These are phyloP conservation scores for Pocota personata DNA, from an alignment of 2,888 invertebrate species.

Conservation along the genomic window DNA sequence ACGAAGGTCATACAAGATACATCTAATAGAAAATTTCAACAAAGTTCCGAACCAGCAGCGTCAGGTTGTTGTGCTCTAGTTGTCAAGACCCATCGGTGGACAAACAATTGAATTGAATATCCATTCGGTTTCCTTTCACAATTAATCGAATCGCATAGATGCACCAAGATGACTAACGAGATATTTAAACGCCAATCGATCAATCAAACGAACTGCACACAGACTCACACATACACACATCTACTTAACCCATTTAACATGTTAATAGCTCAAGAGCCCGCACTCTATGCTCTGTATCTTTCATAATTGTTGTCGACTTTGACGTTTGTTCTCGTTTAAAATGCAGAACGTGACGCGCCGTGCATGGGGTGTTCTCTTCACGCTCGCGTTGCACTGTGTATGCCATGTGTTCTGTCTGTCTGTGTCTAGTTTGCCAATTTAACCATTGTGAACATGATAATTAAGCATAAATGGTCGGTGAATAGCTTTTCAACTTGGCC, in stretches of 20 bases:
- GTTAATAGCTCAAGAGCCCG: slow-evolving; percentile 65
- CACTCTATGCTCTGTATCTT: slow-evolving; percentile 21
- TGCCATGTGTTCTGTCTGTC: not conserved
- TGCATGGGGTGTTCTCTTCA: slow-evolving; percentile 25
- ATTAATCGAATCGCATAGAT: slow-evolving; percentile 40
- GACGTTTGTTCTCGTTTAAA: slow-evolving; percentile 70
- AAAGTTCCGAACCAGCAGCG: not conserved
- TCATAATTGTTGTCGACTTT: slow-evolving; percentile 68
- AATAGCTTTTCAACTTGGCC: slow-evolving; percentile 39
- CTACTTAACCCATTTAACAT: slow-evolving; percentile 69
- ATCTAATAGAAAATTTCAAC: not conserved
- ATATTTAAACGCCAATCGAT: slow-evolving; percentile 67
- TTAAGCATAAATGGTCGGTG: slow-evolving; percentile 68
- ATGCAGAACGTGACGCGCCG: slow-evolving; percentile 71
- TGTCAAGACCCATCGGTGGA: not conserved
- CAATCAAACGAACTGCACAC: slow-evolving; percentile 15
- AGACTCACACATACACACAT: slow-evolving; percentile 19
- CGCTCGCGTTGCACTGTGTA: slow-evolving; percentile 34
- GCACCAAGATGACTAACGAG: slow-evolving; percentile 29
- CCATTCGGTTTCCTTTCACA: slow-evolving; percentile 50
- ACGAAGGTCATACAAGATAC: no score
- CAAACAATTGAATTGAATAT: slow-evolving; percentile 38
- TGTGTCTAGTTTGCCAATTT: slow-evolving; percentile 69
- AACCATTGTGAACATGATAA: slow-evolving; percentile 70
- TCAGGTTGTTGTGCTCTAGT: slow-evolving; percentile 1